phyloP scores from a whole-genome alignment of 2,888 invertebrate species.

The Philonicus albiceps region DNA sequence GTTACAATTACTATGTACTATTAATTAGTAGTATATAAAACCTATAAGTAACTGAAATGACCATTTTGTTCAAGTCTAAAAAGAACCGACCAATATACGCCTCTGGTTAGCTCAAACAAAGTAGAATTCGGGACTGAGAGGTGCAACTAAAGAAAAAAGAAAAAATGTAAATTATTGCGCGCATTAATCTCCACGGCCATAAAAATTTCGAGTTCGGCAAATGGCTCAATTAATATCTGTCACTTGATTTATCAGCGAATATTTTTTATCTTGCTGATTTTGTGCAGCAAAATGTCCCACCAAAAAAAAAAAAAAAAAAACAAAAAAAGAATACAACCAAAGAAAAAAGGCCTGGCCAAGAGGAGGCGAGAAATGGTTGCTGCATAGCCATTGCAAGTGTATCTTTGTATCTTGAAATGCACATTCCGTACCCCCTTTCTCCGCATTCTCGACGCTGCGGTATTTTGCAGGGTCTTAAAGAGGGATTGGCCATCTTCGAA shows the following conservation, averaged over 20 bases:
- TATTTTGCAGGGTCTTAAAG: not conserved
- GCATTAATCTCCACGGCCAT: constrained; percentile 4
- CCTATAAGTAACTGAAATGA: not conserved
- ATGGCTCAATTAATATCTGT: constrained; percentile 65
- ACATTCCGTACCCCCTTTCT: not conserved
- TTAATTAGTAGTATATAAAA: too few species aligned
- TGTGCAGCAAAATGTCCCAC: not conserved
- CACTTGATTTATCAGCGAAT: constrained; percentile 61
- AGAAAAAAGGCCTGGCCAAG: not conserved
- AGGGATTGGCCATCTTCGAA: too few species aligned
- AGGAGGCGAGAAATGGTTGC: not conserved
- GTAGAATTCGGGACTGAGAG: not conserved
- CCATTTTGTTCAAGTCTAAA: not conserved
- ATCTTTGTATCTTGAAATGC: not conserved
- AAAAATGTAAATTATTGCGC: not conserved
- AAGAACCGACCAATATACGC: not conserved
- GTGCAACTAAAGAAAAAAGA: too few species aligned
- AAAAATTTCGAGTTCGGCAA: constrained; percentile 49
- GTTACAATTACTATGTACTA: too few species aligned
- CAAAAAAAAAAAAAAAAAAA: not conserved
- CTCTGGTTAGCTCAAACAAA: not conserved
- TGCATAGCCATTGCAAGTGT: not conserved
- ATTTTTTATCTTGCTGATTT: constrained; percentile 12
- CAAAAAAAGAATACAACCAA: not conserved
- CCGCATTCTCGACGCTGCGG: not conserved